Conservation (phyloP, 2,797 vertebrate species). For the Pangasius djambal region DNA sequence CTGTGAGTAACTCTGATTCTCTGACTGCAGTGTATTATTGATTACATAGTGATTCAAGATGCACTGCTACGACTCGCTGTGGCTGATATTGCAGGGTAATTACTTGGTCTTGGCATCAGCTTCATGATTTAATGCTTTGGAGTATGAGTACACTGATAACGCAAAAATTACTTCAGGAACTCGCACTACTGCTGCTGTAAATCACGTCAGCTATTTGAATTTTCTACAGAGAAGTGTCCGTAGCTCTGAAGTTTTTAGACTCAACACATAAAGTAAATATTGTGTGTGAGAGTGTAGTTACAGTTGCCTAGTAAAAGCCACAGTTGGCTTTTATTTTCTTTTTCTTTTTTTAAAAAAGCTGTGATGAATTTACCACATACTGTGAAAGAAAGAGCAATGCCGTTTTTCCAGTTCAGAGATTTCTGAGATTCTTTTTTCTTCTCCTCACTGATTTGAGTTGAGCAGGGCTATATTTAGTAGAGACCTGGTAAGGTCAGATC, state of each 20-base stretch:
- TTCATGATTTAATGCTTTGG: neutral
- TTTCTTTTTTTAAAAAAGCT: too few relatives aligned
- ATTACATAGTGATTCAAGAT: neutral
- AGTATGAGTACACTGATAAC: too few relatives aligned
- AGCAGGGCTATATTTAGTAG: too few relatives aligned
- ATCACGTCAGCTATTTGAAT: neutral
- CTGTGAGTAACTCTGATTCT: constrained; percentile 79
- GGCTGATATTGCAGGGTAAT: neutral
- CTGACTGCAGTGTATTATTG: neutral
- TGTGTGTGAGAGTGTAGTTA: neutral
- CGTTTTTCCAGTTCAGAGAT: neutral
- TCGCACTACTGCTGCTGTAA: too few relatives aligned
- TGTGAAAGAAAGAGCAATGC: too few relatives aligned
- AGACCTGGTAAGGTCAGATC: neutral
- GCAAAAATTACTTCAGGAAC: neutral
- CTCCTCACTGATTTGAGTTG: too few relatives aligned
- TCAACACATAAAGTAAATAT: neutral
- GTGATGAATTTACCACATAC: neutral
- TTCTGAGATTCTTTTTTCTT: too few relatives aligned
- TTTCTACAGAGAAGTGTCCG: neutral
- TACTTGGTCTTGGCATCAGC: neutral
- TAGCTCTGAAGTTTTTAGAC: neutral
- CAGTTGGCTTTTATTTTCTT: too few relatives aligned
- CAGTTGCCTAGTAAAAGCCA: neutral
- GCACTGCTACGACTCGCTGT: neutral